These are phyloP conservation scores for Acleris laterana DNA, from an alignment of 2,888 invertebrate species.

Conservation along the genomic window DNA sequence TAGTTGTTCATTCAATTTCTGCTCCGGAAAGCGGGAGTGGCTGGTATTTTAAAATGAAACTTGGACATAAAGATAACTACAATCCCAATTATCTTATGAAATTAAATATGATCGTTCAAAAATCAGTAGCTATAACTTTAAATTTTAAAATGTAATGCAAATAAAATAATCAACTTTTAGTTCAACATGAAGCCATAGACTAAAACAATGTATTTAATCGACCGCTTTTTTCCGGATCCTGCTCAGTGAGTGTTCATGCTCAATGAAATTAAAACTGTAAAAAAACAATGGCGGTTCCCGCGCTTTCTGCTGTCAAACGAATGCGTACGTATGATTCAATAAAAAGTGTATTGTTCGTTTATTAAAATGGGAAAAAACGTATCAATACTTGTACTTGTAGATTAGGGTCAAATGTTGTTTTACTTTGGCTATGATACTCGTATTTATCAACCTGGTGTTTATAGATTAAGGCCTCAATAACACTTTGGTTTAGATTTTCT, in stretches of 20 bases:
- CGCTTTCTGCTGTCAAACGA: conserved; percentile 34
- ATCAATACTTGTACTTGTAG: conserved; percentile 6
- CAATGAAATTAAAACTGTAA: conserved; percentile 27
- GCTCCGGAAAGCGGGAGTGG: too few species aligned
- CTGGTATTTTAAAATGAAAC: too few species aligned
- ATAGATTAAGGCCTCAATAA: too few species aligned
- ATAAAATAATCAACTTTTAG: too few species aligned
- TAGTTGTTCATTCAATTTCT: too few species aligned
- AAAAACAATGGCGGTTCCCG: conserved; percentile 32
- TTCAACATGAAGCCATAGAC: too few species aligned
- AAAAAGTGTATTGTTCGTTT: conserved; percentile 23
- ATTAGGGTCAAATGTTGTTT: conserved; percentile 14
- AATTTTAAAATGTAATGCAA: too few species aligned
- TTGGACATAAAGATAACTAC: too few species aligned
- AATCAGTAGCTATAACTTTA: too few species aligned
- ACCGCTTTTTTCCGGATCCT: conserved; percentile 5
- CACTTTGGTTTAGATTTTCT: too few species aligned
- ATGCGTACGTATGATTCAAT: conserved; percentile 4
- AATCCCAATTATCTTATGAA: too few species aligned
- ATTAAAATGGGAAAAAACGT: conserved; percentile 9
- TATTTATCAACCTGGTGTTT: not conserved
- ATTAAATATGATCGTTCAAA: too few species aligned
- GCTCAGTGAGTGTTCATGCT: not conserved
- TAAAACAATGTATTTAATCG: not conserved
- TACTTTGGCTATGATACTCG: conserved; percentile 5